Percentiles rank a stretch among this genome's conserved stretches.
phyloP scores from a whole-genome alignment of 2,113 vertebrate genomes.

The Peucedramus taeniatus region DNA sequence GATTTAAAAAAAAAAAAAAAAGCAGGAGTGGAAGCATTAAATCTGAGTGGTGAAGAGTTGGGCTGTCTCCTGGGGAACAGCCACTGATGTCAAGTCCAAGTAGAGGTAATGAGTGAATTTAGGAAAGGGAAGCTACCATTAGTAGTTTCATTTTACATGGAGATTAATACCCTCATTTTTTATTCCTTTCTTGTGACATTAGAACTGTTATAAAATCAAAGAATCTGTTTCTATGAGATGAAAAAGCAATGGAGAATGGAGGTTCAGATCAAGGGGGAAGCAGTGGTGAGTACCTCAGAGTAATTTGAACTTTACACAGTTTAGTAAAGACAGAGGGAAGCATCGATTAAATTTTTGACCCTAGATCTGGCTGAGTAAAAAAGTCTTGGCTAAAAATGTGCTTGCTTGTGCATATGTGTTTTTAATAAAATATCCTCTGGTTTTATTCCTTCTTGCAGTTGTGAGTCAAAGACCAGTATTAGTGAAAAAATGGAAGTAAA shows the following conservation, averaged over 20 bases:
- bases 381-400: neutral
- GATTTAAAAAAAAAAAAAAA: neutral
- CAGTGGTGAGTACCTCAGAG: neutral
- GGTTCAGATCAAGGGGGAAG: neutral
- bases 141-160: neutral
- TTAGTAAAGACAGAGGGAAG: neutral
- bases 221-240: neutral
- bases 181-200: neutral
- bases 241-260: neutral
- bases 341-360: neutral
- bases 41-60: neutral
- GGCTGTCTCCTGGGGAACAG: neutral
- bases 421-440: neutral
- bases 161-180: neutral
- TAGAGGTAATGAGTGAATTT: neutral
- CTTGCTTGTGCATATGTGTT: neutral
- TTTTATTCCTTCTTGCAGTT: neutral
- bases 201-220: neutral
- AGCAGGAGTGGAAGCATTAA: neutral
- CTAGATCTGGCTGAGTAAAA: neutral
- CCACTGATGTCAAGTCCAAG: neutral
- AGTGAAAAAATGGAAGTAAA: neutral
- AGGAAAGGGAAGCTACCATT: neutral
- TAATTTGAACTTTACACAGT: fast-evolving
- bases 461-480: neutral